Evolutionary conservation across 64 coral and sea anemone species (phyloP), one percentile per base, ranked within the genome.

Genomic region (Astreopora myriophthalma): DNA sequence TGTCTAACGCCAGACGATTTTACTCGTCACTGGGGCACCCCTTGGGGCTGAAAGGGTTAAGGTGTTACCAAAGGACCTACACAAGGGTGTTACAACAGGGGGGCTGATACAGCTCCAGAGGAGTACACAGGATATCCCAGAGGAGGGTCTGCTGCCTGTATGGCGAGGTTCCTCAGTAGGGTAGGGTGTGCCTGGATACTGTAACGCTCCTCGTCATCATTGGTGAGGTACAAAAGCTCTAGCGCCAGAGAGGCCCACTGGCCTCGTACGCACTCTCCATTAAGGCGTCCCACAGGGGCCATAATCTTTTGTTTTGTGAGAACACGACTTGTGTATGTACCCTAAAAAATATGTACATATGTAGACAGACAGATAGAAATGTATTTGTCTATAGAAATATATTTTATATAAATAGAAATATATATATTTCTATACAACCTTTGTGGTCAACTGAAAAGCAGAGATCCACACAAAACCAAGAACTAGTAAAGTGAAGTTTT

Each of bases 181-280:
- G 93, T 92, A 6, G 97, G 97, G 48, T 99, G 97, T 19, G 97
- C 97, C 69, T 99, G 97, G 68, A 99, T 99, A 30, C 97, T 99
- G 49, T 99, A 99, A 16, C 97, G 86, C 49, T 99, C 97, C 49
- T 99, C 97, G 20, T 99, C 94, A 65, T 99, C 97, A 74, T 99
- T 99, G 29, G 94, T 99, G 3, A 99, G 64, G 87, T 94, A 99
- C 39, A 99, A 87, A 34, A 99, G 87, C 42, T 99, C 97, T 31
- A 99, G 75, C 39, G 91, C 94, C 17, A 99, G 87, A 34, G 97
- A 95, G 1, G 97, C 86, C 94, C 97, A 96, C 23, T 99, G 97
- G 8, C 97, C 94, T 14, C 94, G 80, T 32, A 99, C 94, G 28
- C 87, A 94, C 75, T 99, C 97, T 39, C 90, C 92, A 52, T 99